Base-by-base conservation (phyloP, 2,113 vertebrate genomes). In the Symphodus melops region DNA sequence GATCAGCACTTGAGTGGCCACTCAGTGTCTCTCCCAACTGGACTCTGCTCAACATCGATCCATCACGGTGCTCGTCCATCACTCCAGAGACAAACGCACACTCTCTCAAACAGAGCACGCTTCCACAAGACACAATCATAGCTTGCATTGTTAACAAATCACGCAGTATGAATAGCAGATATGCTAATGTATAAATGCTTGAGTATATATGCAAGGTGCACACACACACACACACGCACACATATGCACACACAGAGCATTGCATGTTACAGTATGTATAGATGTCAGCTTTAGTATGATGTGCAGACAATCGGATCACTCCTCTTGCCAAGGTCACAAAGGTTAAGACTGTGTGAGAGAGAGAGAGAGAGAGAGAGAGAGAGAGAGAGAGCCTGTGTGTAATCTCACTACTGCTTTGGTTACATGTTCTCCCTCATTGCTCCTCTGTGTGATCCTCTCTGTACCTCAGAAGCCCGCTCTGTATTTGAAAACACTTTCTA, bases 301-400 rank as follows among this genome's bases (percentile, higher is more conserved):
- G 75, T 37, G 39, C n/a, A 44, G 56, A 71, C 16, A 62, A 64
- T 77, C 66, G 19, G 62, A 70, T 78, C 65, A 80, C 49, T 23
- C 80, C 69, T 66, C 8, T 9, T 28, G 68, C 67, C 61, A 74
- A 72, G 79, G 74, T 85, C 87, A 75, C 28, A 14, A 7, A 58
- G 77, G 77, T 79, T 82, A 68, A 80, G 70, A 61, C 59, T 28
- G 66, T 73, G 42, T 54, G 58, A 39, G 41, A 33, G 5, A 33
- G 3, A 79, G 64, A 52, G 48, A n/a, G 36, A 25, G 25, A 25
- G 25, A 25, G 25, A 25, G 42, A 58, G 58, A 59, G 41, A 37
- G 57, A 48, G 23, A 39, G 41, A 79, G 64, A 52, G 48, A n/a
- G 36, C 39, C 10, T 42, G 37, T 10, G 5, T 59, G 13, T 73